Evolutionary conservation across 2,888 invertebrate genomes (phyloP).

Genomic region (Leucophora obtusa): DNA sequence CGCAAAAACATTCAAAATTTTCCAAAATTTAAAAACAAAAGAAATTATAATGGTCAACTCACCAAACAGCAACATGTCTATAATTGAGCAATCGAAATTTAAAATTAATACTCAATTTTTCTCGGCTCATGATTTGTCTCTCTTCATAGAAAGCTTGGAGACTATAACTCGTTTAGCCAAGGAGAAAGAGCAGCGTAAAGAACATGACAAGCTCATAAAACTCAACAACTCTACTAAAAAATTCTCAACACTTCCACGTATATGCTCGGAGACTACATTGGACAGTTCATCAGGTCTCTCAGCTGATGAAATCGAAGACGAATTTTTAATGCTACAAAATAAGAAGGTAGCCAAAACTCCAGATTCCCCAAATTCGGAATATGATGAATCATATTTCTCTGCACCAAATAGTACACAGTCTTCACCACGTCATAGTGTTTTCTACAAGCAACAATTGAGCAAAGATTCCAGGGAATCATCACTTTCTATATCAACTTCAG

Average conservation of each 20-base stretch:
- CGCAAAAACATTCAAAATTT: background rate
- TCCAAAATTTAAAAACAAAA: background rate
- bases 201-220: background rate
- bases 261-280: slow-evolving; percentile 2
- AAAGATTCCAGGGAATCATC: slow-evolving; percentile 15
- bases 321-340: slow-evolving; percentile 56
- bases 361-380: background rate
- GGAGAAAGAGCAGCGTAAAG: slow-evolving; percentile 35
- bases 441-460: slow-evolving; percentile 14
- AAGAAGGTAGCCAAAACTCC: slow-evolving; percentile 11
- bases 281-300: background rate
- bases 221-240: background rate
- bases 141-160: slow-evolving; percentile 72
- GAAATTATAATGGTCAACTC: slow-evolving; percentile 36
- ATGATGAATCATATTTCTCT: slow-evolving; percentile 65
- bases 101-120: slow-evolving; percentile 59
- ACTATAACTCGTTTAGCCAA: slow-evolving; percentile 69
- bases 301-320: slow-evolving; percentile 52
- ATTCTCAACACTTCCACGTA: slow-evolving; percentile 2
- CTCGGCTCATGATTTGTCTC: slow-evolving; percentile 65
- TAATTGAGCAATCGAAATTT: slow-evolving; percentile 45
- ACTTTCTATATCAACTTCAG: slow-evolving; percentile 30
- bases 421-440: slow-evolving; percentile 48
- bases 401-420: slow-evolving; percentile 37
- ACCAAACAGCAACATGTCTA: slow-evolving; percentile 20